Base-by-base conservation (phyloP, 2,888 invertebrate species). In the Zaprionus bogoriensis region DNA sequence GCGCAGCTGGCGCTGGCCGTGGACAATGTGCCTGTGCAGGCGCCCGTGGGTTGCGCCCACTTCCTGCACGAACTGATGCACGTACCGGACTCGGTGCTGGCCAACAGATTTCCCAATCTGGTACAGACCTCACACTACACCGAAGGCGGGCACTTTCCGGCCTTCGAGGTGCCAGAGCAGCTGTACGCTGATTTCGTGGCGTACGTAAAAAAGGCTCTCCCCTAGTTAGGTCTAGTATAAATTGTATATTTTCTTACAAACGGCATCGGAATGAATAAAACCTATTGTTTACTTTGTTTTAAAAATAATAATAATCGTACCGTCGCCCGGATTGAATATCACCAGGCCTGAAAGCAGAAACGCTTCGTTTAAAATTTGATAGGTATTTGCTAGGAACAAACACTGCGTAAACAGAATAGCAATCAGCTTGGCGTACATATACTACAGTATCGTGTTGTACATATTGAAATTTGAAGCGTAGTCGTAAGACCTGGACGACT, bases 61-160 rank as follows among this genome's bases (percentile, higher is more conserved):
- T 96, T 96, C 84, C 94, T 93, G 0, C 77, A 96, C 74, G 97
- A 97, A 76, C 6, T 97, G 0, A 4, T 88, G 0, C 93, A 93
- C 74, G 74, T 90, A 0, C 93, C 95, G 0, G 93, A 95, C 69
- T 91, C 90, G n/a, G 86, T 94, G 2, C 81, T 96, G 2, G 91
- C 91, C 30, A 88, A 92, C 0, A 94, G 93, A 74, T 96, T 92
- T 88, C 88, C 85, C 3, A 95, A 96, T 89, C 90, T 97, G 47
- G 90, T 96, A 5, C 95, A 94, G 20, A 93, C 93, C 74, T 94
- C 93, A 0, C 91, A 94, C 45, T 91, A 94, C 14, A 90, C 92
- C 0, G 92, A 93, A 2, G 97, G 96, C 2, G 98, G 98, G 0
- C 98, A 98, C 88, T 98, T 97, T 88, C 95, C 95, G 0, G 96